Conservation (phyloP, 1,140 invertebrate species). For the Parapsyche elsis region DNA sequence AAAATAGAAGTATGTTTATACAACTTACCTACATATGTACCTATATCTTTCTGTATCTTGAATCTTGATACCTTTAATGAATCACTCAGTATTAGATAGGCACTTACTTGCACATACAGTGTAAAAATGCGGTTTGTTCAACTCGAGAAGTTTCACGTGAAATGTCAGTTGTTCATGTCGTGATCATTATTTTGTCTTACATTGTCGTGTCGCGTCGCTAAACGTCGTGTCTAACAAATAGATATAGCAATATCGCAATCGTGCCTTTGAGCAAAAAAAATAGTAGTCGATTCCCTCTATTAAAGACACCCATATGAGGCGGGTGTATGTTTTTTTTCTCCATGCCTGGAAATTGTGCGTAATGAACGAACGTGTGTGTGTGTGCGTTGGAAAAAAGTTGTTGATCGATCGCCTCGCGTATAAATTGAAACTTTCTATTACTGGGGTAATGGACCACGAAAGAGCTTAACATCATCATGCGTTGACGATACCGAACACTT, state of each 20-base stretch:
- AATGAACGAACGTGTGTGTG: not conserved
- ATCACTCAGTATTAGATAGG: too few relatives aligned
- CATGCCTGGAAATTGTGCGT: too few relatives aligned
- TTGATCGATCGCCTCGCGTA: slow-evolving; percentile 15
- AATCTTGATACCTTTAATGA: too few relatives aligned
- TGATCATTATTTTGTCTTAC: slow-evolving; percentile 18
- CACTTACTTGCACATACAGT: not conserved
- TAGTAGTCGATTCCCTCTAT: too few relatives aligned
- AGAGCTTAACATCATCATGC: slow-evolving; percentile 33
- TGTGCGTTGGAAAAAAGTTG: not conserved
- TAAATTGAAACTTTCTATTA: slow-evolving; percentile 31
- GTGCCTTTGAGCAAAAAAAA: not conserved
- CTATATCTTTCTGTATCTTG: too few relatives aligned
- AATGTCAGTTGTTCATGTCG: slow-evolving; percentile 8
- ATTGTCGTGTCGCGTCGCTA: not conserved
- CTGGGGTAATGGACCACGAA: slow-evolving; percentile 4
- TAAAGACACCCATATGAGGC: not conserved
- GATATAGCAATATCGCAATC: not conserved
- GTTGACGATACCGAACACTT: slow-evolving; percentile 16
- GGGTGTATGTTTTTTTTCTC: too few relatives aligned
- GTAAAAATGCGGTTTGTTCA: not conserved
- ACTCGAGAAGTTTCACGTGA: not conserved
- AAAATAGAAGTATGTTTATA: too few relatives aligned
- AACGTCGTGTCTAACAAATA: slow-evolving; percentile 13
- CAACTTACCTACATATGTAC: too few relatives aligned